Evolutionary conservation across 2,113 vertebrate species (phyloP), one percentile per base, ranked within the genome.

Genomic region (Leptosomus discolor): DNA sequence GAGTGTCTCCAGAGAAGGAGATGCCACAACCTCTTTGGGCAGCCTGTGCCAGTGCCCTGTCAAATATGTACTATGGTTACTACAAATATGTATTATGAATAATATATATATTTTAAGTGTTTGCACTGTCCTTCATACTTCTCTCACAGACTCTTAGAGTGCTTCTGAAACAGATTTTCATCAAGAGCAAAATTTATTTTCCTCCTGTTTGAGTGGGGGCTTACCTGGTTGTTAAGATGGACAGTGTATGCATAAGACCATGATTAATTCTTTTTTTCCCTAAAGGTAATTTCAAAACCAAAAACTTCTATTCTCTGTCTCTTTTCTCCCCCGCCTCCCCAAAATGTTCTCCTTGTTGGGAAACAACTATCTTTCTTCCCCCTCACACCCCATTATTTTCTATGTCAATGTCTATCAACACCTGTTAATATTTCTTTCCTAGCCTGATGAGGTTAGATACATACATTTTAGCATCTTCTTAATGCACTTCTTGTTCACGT

Each of bases 281-380:
- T 30, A 41, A 2, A 5, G 15, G 2, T 82, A 53, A 37, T 75
- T 79, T 83, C 14, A 82, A 88, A 78, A 48, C 43, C 20, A 57
- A 92, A 24, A 83, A 29, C 32, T 71, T 56, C 6, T 4, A 30
- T 30, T 1, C 1, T 3, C 5, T 57, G 8, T 9, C 18, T 24
- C 2, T 4, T 61, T 27, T 12, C n/a, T 32, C 2, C 6, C 2
- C 4, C 4, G 36, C 3, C 8, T 37, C 27, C 3, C 3, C 1
- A 12, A 46, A 45, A 65, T 20, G 2, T 51, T 60, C 22, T 27
- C 5, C 3, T 21, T 41, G 12, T 18, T 26, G 43, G 21, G 17
- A 75, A 94, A 70, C 3, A 39, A 1, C 9, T 85, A 2, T 12
- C 5, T 48, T 2, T 3, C 6, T 11, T 6, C 4, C 3, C 13